Base-by-base conservation (phyloP, 1,140 invertebrate species). In the Protaetia brevitarsis region DNA sequence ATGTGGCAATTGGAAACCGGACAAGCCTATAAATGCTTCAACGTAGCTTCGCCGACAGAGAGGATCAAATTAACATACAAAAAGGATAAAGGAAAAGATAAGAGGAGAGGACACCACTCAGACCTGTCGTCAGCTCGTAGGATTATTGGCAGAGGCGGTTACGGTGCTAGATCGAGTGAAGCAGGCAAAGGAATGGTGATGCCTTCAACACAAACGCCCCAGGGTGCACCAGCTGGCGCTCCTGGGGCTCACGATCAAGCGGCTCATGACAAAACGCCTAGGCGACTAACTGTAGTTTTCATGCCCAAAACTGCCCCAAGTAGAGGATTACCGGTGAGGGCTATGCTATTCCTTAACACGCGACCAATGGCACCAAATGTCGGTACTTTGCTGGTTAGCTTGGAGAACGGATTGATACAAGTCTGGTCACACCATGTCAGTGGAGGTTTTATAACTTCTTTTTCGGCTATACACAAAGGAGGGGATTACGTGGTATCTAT, bases 1-100 rank as follows among this genome's bases (percentile, higher is more conserved):
- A 80, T 93, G 28, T 93, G 91, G 91, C 84, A 85, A 64, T 76
- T 90, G 28, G 87, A 90, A 73, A 90, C 88, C 1, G 87, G 87
- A 0, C 86, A 90, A 69, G 72, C 76, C 0, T 78, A 77, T 34
- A 76, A 75, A 66, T 71, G 76, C 30, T 77, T 71, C 37, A 74
- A 74, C 28, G 75, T 76, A 0, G 70, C 71, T 0, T 70, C 76
- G 66, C 76, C 76, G 2, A 78, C 73, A 1, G 51, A 67, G 21
- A 63, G 76, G n/a, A 76, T 78, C 6, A 78, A 77, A 66, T 72
- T 78, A 16, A 64, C 71, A 7, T 76, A 76, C 63, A 75, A 73
- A 41, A 51, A 45, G 8, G 60, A 62, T 21, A 66, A 63, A 41
- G 28, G 51, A 1, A 34, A 29, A 57, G 28, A 51, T 11, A 11